These are phyloP conservation scores for Alfaro cultratus DNA, from an alignment of 2,797 vertebrate species.

Conservation along the genomic window DNA sequence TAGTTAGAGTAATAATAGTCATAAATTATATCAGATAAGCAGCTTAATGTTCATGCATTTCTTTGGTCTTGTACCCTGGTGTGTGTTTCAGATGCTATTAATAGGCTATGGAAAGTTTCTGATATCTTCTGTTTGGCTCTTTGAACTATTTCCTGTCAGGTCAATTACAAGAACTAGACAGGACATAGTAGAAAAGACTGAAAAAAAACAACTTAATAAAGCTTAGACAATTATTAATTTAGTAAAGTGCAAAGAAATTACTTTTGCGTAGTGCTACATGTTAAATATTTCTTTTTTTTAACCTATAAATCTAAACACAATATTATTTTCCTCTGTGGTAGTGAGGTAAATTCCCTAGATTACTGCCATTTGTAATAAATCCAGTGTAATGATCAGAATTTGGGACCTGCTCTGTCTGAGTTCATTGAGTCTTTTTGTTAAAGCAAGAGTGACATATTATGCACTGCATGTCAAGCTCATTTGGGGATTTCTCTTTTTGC, in stretches of 20 bases:
- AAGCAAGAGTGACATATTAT: conserved; percentile 3
- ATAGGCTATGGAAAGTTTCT: not conserved
- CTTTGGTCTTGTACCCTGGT: not conserved
- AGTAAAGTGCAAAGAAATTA: not conserved
- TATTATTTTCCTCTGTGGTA: not conserved
- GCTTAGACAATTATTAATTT: not conserved
- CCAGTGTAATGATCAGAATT: conserved; percentile 20
- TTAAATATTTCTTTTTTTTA: not conserved
- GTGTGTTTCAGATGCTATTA: not conserved
- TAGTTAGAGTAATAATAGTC: not conserved
- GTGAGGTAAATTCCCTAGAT: no score
- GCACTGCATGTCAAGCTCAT: conserved; percentile 27
- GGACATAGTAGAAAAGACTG: not conserved
- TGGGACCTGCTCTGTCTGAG: not conserved
- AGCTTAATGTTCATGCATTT: not conserved
- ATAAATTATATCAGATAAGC: not conserved
- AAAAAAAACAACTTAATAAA: not conserved
- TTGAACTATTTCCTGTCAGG: not conserved
- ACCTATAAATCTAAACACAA: not conserved
- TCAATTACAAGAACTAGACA: not conserved
- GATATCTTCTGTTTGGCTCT: not conserved
- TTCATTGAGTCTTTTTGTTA: conserved; percentile 14
- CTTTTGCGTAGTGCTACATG: not conserved
- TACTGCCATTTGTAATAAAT: conserved; percentile 14
- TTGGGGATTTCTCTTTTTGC: conserved; percentile 40